Base-by-base conservation (phyloP, 2,888 invertebrate species). In the Polyommatus iphigenia region DNA sequence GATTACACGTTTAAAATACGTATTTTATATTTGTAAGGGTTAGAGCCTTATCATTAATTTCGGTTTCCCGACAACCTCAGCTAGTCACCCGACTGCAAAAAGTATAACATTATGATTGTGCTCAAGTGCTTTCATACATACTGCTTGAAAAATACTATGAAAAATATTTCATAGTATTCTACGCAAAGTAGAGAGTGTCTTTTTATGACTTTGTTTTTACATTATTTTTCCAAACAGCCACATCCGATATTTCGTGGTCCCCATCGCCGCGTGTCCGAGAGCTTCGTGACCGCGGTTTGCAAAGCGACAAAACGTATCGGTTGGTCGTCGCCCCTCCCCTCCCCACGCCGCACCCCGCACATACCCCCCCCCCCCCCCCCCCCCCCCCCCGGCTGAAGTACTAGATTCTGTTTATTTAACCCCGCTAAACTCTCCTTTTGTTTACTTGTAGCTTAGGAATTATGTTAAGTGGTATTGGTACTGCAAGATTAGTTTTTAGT, bases 221-320 rank as follows among this genome's bases (percentile, higher is more conserved):
- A 54, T 50, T 29, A 2, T 13, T 50, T 57, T 59, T 32, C 24
- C 24, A 20, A 24, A 10, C 0, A 78, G 7, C 71, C 78, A 6
- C 71, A 54, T 82, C 80, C 79, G 46, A 18, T 1, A 2, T 1
- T 82, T 83, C 79, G 73, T 81, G 79, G 79, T 79, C 82, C 36
- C 0, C 3, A 78, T 57, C 67, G 24, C 75, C 80, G 80, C 80
- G 80, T 81, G 83, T 79, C 80, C 83, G 81, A 81, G 82, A 81
- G 85, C 82, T 83, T 83, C 84, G 85, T 83, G 82, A 85, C 84
- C 85, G 85, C 86, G 84, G 85, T 84, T 85, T 87, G 86, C 85
- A 87, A 88, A 89, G 88, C 90, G 90, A 91, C 92, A 92, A 91
- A 93, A 92, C 91, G 90, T 91, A 92, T 92, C 91, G 91, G 91